Conservation (phyloP, 2,797 vertebrate genomes). For the Cephalopachus bancanus region DNA sequence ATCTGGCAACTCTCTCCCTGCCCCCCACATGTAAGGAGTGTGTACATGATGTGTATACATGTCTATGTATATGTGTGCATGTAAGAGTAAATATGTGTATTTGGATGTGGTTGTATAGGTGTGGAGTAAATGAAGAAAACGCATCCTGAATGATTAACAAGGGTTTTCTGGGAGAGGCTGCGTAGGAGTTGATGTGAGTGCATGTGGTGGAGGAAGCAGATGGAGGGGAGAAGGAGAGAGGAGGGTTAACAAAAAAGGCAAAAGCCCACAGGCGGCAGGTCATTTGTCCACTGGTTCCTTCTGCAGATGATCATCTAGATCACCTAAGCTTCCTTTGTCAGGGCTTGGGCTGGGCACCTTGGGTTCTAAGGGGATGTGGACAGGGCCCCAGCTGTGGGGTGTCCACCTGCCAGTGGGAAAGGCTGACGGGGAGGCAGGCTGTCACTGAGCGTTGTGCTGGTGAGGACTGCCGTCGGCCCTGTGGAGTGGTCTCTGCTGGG, state of each 20-base stretch:
- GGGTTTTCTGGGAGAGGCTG: not conserved
- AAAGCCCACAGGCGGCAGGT: too few relatives aligned
- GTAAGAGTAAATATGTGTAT: not conserved
- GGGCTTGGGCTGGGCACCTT: not conserved
- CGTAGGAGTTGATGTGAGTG: not conserved
- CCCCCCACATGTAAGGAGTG: accelerated
- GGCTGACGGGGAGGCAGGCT: not conserved
- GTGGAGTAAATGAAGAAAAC: not conserved
- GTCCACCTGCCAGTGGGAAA: not conserved
- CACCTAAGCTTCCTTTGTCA: not conserved
- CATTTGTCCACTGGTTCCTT: accelerated
- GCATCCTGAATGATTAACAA: not conserved
- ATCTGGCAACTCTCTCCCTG: not conserved
- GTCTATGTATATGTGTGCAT: not conserved
- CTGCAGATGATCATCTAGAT: accelerated
- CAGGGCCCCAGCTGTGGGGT: not conserved
- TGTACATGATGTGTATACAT: too few relatives aligned
- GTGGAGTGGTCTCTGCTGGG: not conserved
- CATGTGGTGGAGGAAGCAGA: accelerated
- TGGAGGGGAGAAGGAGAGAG: too few relatives aligned
- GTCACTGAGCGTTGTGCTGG: accelerated
- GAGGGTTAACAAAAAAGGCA: too few relatives aligned
- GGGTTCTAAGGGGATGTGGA: not conserved
- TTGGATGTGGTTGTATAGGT: accelerated
- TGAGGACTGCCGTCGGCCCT: accelerated